Evolutionary conservation across 2,888 invertebrate species (phyloP), one percentile per base, ranked within the genome.

Genomic region (Lampropteryx suffumata): DNA sequence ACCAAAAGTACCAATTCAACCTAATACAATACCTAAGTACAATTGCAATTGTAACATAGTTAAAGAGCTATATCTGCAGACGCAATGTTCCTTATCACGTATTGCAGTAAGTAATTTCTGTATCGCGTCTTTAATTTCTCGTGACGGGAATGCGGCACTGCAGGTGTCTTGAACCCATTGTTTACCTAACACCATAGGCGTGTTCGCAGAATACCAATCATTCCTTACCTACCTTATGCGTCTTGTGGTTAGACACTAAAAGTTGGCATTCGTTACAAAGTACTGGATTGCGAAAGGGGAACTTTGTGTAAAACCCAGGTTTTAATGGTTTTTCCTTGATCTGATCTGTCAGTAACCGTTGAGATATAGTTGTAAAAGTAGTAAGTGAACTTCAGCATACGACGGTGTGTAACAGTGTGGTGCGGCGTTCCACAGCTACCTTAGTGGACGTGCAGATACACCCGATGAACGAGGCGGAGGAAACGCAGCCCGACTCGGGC

Each of bases 361-460:
- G 17, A 17, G 17, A 4, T 17, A 4, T 2, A 17, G 17, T 17
- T 17, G n/a, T n/a, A n/a, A n/a, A n/a, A n/a, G n/a, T n/a, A n/a
- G n/a, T n/a, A n/a, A n/a, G n/a, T n/a, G n/a, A n/a, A n/a, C n/a
- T n/a, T n/a, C n/a, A n/a, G n/a, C n/a, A n/a, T n/a, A n/a, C n/a
- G n/a, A n/a, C n/a, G n/a, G n/a, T n/a, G 17, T 17, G 17, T 4
- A 3, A 17, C 2, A 17, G 17, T 3, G 2, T 17, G 17, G 17
- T n/a, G 4, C 11, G 11, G 10, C n/a, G n/a, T 37, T 35, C 26
- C 2, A 28, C 57, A 87, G 87, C 84, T 1, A 84, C 80, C 0
- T 62, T 85, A 46, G 70, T 82, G 61, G 85, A 86, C 46, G 74
- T 86, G 11, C 84, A 85, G 59, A 62, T 78, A 36, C 63, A 76